A percentile compares a stretch with the other conserved stretches of the same genome.
phyloP scores from a whole-genome alignment of 1,140 invertebrate species.

The Aricia agestis region DNA sequence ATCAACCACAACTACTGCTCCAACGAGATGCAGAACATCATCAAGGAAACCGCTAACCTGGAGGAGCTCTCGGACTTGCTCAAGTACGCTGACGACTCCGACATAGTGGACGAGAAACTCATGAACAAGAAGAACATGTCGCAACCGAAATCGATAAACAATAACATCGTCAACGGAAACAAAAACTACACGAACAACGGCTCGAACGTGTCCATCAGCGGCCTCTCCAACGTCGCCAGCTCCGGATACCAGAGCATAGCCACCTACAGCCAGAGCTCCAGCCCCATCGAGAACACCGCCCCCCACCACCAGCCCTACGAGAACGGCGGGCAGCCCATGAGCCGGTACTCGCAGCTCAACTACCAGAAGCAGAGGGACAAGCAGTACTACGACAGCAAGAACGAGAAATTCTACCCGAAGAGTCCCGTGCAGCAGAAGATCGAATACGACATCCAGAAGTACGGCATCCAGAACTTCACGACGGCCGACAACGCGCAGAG shows the following conservation, averaged over 20 bases:
- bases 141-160: conserved; percentile 63
- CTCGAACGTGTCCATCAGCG: conserved; percentile 86
- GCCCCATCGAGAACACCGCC: conserved; percentile 85
- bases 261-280: conserved; percentile 92
- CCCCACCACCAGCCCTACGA: conserved; percentile 63
- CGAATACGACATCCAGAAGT: conserved; percentile 74
- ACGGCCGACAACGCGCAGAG: conserved; percentile 72
- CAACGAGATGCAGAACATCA: conserved; percentile 65
- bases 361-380: conserved; percentile 72
- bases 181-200: conserved; percentile 78
- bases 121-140: conserved; percentile 70
- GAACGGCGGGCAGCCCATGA: conserved; percentile 66
- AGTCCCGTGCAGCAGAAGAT: conserved; percentile 74
- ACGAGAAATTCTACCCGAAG: conserved; percentile 72
- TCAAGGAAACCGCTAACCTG: conserved; percentile 77
- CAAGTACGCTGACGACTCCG: conserved; percentile 81
- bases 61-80: conserved; percentile 85
- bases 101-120: conserved; percentile 73
- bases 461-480: conserved; percentile 75
- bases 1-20: conserved; percentile 65
- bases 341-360: conserved; percentile 68
- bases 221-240: conserved; percentile 88
- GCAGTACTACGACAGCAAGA: conserved; percentile 69
- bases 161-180: conserved; percentile 63
- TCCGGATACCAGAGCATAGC: conserved; percentile 94